Conservation (phyloP, 2,888 invertebrate genomes). For the Silvanus unidentatus region DNA sequence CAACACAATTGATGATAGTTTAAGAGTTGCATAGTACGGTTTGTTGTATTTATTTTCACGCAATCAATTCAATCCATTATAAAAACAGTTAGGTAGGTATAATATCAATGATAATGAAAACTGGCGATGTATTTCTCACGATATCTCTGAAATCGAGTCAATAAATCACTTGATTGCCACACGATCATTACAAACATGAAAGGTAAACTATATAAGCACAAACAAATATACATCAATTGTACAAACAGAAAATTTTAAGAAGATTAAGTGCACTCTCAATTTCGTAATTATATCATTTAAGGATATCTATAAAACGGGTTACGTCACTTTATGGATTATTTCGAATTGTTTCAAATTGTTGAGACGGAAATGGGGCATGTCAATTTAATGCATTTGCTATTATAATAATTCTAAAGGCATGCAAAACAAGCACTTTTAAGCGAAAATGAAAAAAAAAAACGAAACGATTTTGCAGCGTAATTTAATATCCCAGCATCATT, state of each 20-base stretch:
- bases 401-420: too few relatives aligned
- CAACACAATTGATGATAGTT: too few relatives aligned
- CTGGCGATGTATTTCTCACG: slow-evolving; percentile 11
- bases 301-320: background rate
- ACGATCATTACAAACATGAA: slow-evolving; percentile 12
- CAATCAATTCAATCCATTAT: slow-evolving; percentile 1
- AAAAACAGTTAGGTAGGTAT: slow-evolving; percentile 1
- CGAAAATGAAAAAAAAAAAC: too few relatives aligned
- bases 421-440: too few relatives aligned
- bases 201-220: background rate
- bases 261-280: slow-evolving; percentile 10
- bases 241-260: slow-evolving; percentile 1
- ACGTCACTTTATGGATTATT: background rate
- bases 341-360: too few relatives aligned
- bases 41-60: slow-evolving; percentile 1
- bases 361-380: too few relatives aligned
- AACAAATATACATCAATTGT: background rate
- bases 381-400: too few relatives aligned
- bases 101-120: slow-evolving; percentile 6
- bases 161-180: slow-evolving; percentile 13
- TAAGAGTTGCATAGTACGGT: too few relatives aligned
- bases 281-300: slow-evolving; percentile 7
- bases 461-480: too few relatives aligned
- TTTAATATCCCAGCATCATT: too few relatives aligned
- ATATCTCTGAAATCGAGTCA: slow-evolving; percentile 10